Conservation (phyloP, 2,888 invertebrate genomes). For the Drosophila aldrichi region DNA sequence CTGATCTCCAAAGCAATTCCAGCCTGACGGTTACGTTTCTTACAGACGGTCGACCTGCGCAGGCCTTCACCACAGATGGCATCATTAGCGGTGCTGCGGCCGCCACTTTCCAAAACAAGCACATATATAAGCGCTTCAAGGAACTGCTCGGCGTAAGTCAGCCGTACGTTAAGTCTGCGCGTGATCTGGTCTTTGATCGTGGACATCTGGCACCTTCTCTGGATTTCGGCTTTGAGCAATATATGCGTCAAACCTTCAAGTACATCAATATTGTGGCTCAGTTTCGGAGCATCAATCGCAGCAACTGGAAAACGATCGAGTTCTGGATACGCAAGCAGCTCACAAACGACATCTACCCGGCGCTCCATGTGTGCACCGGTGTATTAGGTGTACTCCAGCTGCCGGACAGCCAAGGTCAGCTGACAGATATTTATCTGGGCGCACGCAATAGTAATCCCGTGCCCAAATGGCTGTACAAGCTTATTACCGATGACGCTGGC, state of each 20-base stretch:
- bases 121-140: constrained; percentile 47
- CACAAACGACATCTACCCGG: background rate
- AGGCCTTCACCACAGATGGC: constrained; percentile 40
- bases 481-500: constrained; percentile 21
- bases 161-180: constrained; percentile 1
- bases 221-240: constrained; percentile 85
- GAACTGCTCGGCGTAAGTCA: constrained; percentile 38
- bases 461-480: constrained; percentile 59
- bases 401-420: background rate
- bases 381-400: constrained; percentile 39
- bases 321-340: constrained; percentile 68
- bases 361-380: constrained; percentile 49
- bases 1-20: no score
- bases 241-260: constrained; percentile 85
- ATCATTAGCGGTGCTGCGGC: constrained; percentile 36
- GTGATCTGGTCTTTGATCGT: constrained; percentile 75
- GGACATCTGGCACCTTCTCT: constrained; percentile 86
- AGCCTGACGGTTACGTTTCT: background rate
- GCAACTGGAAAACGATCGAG: constrained; percentile 87
- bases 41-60: constrained; percentile 18
- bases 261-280: constrained; percentile 86
- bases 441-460: constrained; percentile 26
- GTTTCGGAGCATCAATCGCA: constrained; percentile 86
- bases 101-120: constrained; percentile 34
- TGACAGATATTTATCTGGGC: constrained; percentile 33